phyloP scores from a whole-genome alignment of 1,140 invertebrate genomes.

The Bradysia coprophila region DNA sequence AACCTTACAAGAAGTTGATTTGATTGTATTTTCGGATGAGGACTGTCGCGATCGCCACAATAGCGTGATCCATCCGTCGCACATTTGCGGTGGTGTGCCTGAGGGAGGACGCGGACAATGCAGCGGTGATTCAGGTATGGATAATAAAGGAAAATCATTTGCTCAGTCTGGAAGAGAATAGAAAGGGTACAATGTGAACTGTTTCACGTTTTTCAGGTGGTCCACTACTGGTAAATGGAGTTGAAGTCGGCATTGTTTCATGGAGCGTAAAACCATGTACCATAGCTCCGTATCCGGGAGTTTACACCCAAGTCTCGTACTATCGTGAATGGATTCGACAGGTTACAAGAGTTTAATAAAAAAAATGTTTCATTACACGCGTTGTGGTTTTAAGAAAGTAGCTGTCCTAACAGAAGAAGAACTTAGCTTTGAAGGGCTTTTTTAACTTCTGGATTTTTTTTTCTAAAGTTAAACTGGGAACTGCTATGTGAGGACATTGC shows the following conservation, averaged over 20 bases:
- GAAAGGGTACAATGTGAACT: no score
- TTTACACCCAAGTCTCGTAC: slow-evolving; percentile 27
- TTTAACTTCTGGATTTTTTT: no score
- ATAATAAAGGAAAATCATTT: not conserved
- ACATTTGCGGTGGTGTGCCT: slow-evolving; percentile 22
- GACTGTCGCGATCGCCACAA: slow-evolving; percentile 17
- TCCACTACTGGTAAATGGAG: slow-evolving; percentile 16
- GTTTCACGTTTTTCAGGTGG: no score
- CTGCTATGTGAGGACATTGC: no score
- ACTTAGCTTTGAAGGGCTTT: no score
- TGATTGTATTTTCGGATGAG: slow-evolving; percentile 17
- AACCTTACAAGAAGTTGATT: slow-evolving; percentile 18
- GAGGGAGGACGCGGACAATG: slow-evolving; percentile 25
- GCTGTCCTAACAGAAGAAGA: no score
- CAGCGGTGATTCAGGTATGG: slow-evolving; percentile 10
- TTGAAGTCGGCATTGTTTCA: slow-evolving; percentile 26
- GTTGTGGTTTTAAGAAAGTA: no score
- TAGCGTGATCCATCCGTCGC: slow-evolving; percentile 11
- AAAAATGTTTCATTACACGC: no score
- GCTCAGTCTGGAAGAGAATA: no score
- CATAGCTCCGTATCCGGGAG: slow-evolving; percentile 22
- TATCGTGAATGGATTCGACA: slow-evolving; percentile 26
- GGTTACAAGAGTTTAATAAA: not conserved
- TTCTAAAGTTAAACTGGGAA: no score
- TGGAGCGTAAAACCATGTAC: slow-evolving; percentile 27